Percentiles rank a stretch among this genome's conserved stretches.
Evolutionary conservation across 2,797 vertebrate genomes (phyloP).

Genomic region (Acipenser ruthenus): DNA sequence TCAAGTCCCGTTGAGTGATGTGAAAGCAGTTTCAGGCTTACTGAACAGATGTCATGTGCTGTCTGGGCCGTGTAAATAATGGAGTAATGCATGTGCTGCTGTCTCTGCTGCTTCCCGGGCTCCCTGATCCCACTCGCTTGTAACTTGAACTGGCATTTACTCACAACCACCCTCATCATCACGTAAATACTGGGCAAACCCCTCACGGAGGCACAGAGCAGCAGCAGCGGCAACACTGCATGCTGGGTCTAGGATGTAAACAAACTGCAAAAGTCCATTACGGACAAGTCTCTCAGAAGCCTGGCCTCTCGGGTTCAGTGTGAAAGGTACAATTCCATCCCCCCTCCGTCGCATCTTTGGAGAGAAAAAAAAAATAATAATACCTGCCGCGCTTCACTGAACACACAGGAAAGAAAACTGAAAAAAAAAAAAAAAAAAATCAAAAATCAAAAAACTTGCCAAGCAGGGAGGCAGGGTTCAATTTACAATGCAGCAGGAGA

Average conservation of each 20-base stretch:
- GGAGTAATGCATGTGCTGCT: conserved; percentile 38
- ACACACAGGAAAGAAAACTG: conserved; percentile 50
- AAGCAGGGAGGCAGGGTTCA: conserved; percentile 69
- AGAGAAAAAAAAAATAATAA: conserved; percentile 22
- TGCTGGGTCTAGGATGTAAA: conserved; percentile 62
- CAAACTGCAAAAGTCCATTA: conserved; percentile 50
- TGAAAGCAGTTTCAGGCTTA: no score
- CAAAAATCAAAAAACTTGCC: conserved; percentile 47
- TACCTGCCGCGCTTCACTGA: conserved; percentile 67
- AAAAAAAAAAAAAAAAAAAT: conserved; percentile 14
- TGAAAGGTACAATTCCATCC: conserved; percentile 55
- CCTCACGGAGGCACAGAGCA: conserved; percentile 35
- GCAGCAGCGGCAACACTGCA: conserved; percentile 18
- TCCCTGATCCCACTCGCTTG: conserved; percentile 41
- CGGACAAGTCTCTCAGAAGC: conserved; percentile 52
- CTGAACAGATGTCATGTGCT: no score
- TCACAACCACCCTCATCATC: conserved; percentile 28
- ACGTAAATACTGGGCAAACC: conserved; percentile 47
- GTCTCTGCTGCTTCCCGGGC: conserved; percentile 29
- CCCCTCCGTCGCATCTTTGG: conserved; percentile 43
- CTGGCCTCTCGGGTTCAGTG: conserved; percentile 57
- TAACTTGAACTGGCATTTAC: conserved; percentile 43
- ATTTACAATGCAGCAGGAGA: conserved; percentile 64
- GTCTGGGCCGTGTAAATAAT: conserved; percentile 15
- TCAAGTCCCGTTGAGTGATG: no score